These are phyloP conservation scores for Pandemis corylana DNA, from an alignment of 2,888 invertebrate species.

Conservation along the genomic window DNA sequence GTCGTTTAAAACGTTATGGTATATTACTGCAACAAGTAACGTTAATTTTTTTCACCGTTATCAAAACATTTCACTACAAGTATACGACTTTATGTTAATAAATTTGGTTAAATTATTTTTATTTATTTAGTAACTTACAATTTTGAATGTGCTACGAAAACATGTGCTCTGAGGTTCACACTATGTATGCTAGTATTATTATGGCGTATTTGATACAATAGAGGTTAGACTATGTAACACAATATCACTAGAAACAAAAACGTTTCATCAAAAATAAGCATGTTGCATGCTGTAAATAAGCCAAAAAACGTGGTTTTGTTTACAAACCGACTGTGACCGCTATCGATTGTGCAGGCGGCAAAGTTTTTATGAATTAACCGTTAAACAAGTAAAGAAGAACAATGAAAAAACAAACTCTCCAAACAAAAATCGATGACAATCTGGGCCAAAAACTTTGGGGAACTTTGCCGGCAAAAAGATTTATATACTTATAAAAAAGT, in stretches of 20 bases:
- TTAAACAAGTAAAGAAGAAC: slow-evolving; percentile 86
- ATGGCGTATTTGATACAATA: not conserved
- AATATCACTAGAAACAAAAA: not conserved
- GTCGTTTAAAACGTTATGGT: no score
- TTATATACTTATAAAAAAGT: slow-evolving; percentile 85
- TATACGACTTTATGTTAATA: no score
- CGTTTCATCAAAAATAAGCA: not conserved
- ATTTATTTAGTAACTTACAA: no score
- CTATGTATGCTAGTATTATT: no score
- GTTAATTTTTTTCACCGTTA: no score
- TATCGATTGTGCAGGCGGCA: slow-evolving; percentile 81
- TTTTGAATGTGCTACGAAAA: no score
- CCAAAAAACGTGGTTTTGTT: slow-evolving; percentile 57
- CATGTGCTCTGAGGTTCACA: no score
- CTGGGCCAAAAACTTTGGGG: slow-evolving; percentile 84
- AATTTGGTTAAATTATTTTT: no score
- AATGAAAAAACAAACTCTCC: slow-evolving; percentile 85
- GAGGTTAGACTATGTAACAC: not conserved
- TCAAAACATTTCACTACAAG: no score
- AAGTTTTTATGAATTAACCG: slow-evolving; percentile 85
- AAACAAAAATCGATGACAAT: slow-evolving; percentile 86
- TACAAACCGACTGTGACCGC: slow-evolving; percentile 71
- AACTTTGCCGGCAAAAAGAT: slow-evolving; percentile 84
- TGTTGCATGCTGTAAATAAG: not conserved
- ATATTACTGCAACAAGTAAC: no score